Evolutionary conservation across 2,113 vertebrate species (phyloP).

Genomic region (Epinephelus fuscoguttatus): DNA sequence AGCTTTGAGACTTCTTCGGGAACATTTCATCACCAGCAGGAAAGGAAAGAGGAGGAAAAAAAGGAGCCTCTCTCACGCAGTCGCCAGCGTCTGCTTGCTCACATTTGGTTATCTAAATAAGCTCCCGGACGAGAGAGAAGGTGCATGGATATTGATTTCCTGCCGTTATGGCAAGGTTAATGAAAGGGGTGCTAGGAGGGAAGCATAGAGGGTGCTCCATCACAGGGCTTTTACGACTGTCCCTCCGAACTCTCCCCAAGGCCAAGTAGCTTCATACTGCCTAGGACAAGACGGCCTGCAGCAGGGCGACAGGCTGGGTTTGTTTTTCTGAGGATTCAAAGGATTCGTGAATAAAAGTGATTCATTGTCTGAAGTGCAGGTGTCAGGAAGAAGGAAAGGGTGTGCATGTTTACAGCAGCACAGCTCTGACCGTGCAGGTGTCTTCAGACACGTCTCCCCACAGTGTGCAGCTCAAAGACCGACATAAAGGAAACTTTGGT

Average conservation of each 20-base stretch:
- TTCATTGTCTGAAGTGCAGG: constrained; percentile 37
- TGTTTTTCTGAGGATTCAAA: constrained; percentile 38
- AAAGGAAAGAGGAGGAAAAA: constrained; percentile 10
- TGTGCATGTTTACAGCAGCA: constrained; percentile 45
- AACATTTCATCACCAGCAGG: constrained; percentile 65
- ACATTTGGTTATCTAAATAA: constrained; percentile 70
- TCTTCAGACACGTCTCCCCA: constrained; percentile 5
- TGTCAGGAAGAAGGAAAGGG: constrained; percentile 46
- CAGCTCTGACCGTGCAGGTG: not conserved
- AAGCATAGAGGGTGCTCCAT: constrained; percentile 62
- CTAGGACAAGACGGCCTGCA: constrained; percentile 34
- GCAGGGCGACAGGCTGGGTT: constrained; percentile 19
- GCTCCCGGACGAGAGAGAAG: constrained; percentile 29
- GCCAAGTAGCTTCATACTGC: constrained; percentile 38
- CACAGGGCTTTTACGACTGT: constrained; percentile 63
- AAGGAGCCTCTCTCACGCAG: not conserved
- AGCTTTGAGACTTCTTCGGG: constrained; percentile 57
- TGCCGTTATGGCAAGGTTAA: constrained; percentile 76
- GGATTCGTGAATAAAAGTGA: constrained; percentile 33
- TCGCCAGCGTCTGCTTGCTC: constrained; percentile 39
- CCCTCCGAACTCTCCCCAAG: constrained; percentile 34
- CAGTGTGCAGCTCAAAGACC: constrained; percentile 35
- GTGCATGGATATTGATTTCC: constrained; percentile 79
- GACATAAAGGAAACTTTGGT: not conserved
- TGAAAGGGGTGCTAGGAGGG: constrained; percentile 63